phyloP scores from a whole-genome alignment of 2,797 vertebrate genomes.

The Tokudaia muenninki region DNA sequence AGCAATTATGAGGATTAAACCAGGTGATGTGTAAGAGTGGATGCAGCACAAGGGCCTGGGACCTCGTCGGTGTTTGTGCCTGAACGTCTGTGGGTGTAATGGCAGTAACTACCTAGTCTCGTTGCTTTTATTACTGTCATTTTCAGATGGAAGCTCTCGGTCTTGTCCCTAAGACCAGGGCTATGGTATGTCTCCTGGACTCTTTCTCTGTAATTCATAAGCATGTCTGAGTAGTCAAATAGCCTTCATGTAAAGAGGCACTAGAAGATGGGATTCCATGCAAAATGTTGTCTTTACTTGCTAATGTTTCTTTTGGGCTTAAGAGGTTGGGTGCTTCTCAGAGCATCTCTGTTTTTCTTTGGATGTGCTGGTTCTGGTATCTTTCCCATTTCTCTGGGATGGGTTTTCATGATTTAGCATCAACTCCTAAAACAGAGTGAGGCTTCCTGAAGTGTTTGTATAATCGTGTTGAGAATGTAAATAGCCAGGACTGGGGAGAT shows the following conservation, averaged over 20 bases:
- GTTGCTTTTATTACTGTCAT: background rate
- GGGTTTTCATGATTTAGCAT: background rate
- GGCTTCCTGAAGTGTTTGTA: conserved; percentile 10
- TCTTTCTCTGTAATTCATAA: background rate
- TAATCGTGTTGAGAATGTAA: background rate
- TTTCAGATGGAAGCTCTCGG: background rate
- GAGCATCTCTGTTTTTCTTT: background rate
- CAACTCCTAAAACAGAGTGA: background rate
- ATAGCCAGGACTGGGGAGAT: background rate
- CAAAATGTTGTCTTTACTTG: background rate
- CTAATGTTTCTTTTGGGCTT: background rate
- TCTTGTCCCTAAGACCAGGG: background rate
- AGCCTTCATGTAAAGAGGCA: background rate
- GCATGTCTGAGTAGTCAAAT: background rate
- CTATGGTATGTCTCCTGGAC: background rate
- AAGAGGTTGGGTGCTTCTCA: background rate
- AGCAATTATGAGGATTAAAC: background rate
- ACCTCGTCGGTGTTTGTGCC: background rate
- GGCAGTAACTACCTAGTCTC: background rate
- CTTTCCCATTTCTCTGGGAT: background rate
- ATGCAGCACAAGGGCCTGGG: background rate
- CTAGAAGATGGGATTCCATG: background rate
- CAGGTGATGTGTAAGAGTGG: no score
- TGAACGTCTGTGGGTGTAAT: background rate
- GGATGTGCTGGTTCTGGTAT: background rate